Evolutionary conservation across 2,113 vertebrate genomes (phyloP).

Genomic region (Mesocricetus auratus): DNA sequence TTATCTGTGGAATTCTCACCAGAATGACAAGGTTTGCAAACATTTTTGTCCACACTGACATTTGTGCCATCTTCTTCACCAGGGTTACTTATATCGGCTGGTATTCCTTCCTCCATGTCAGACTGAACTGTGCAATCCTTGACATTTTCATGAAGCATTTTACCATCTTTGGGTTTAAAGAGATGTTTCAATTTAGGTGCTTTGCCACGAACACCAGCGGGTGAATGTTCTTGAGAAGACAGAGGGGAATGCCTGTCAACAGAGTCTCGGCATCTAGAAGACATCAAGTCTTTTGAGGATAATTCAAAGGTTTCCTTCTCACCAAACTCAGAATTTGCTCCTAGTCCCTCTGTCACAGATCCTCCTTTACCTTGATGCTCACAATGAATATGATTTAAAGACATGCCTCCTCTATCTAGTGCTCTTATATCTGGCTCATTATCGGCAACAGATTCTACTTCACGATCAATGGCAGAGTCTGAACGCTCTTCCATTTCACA

Average conservation of each 20-base stretch:
- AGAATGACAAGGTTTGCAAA: neutral
- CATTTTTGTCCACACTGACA: neutral
- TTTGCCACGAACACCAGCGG: conserved; percentile 33
- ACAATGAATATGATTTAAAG: neutral
- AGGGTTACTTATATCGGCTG: neutral
- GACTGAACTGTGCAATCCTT: neutral
- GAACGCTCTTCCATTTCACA: conserved; percentile 56
- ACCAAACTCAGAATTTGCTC: conserved; percentile 44
- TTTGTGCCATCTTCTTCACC: neutral
- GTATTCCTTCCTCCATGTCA: neutral
- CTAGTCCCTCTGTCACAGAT: neutral
- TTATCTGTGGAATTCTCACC: neutral
- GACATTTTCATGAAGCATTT: neutral
- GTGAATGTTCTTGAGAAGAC: conserved; percentile 61
- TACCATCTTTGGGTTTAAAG: neutral
- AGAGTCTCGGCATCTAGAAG: conserved; percentile 43
- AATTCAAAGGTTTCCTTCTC: conserved; percentile 36
- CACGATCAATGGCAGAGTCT: neutral
- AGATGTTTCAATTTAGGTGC: neutral
- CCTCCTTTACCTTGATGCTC: conserved; percentile 17
- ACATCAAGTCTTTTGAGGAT: conserved; percentile 54
- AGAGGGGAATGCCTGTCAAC: neutral
- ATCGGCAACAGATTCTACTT: neutral
- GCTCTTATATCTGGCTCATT: neutral
- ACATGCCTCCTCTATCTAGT: neutral